phyloP scores from a whole-genome alignment of 2,888 invertebrate genomes.

The Amphipoea oculea region DNA sequence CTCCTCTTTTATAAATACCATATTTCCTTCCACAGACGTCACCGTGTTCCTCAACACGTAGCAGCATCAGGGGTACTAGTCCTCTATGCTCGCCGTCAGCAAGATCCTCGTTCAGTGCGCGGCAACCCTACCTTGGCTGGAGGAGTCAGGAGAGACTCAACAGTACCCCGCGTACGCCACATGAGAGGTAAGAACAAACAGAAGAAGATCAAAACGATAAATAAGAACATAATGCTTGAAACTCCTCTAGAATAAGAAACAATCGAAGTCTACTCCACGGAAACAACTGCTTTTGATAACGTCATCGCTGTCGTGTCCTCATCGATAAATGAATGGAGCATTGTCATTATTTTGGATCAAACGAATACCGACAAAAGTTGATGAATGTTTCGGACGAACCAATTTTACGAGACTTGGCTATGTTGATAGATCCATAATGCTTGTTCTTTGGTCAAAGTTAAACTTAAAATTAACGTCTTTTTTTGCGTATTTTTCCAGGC shows the following conservation, averaged over 20 bases:
- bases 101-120: constrained; percentile 94
- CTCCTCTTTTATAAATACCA: not conserved
- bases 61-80: constrained; percentile 93
- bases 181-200: constrained; percentile 92
- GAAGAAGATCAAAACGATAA: not conserved
- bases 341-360: not conserved
- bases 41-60: constrained; percentile 93
- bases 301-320: not conserved
- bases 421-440: not conserved
- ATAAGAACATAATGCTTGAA: too few species aligned
- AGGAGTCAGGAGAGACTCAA: constrained; percentile 95
- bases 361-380: not conserved
- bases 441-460: not conserved
- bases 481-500: constrained; percentile 78
- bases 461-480: not conserved
- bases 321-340: not conserved
- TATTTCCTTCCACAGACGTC: constrained; percentile 89
- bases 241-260: not conserved
- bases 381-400: not conserved
- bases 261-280: not conserved
- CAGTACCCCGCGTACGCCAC: constrained; percentile 95
- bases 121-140: constrained; percentile 98
- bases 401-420: not conserved
- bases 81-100: constrained; percentile 92
- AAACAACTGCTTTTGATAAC: not conserved